Evolutionary conservation across 2,797 vertebrate genomes (phyloP), one percentile per base, ranked within the genome.

Genomic region (Alosa sapidissima): DNA sequence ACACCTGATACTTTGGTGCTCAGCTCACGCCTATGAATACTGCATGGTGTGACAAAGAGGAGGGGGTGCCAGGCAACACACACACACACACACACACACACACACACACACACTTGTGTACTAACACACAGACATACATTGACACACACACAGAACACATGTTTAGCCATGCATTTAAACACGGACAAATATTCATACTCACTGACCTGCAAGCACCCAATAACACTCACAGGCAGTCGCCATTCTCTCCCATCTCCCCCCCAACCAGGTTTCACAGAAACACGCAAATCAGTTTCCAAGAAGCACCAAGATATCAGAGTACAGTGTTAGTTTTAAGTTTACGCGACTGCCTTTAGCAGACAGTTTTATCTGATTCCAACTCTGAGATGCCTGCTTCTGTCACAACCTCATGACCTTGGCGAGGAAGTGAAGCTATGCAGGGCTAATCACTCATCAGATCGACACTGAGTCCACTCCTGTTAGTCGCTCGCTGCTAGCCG

Each of bases 11-110:
- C 72, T 78, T 16, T 19, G 41, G 3, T 8, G 41, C 72, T 45
- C 16, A 16, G 68, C 36, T 47, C 72, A 21, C 72, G 16, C 16
- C 72, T 78, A 78, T 78, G 72, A 78, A 78, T 78, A 78, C 72
- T 78, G 41, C 72, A 78, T 78, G 72, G 72, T 47, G 72, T 78
- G 72, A 78, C 41, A 78, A 65, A 78, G 16, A 19, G 68, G 36
- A 47, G 72, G 72, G 72, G 72, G 72, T 19, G 19, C 36, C 14
- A 47, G 16, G 72, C 7, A 24, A 5, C n/a, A 13, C n/a, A 33
- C 33, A 72, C 65, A 72, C 65, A 72, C 65, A 72, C 10, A 72
- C 65, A 36, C 33, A 72, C 28, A 36, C 28, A 41, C 28, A 72
- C 65, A 9, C n/a, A 24, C n/a, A 62, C 7, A 33, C 10, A 33